A percentile compares a stretch with the other conserved stretches of the same genome.
Conservation (phyloP, 2,888 invertebrate genomes). For the Macrophya alboannulata region DNA sequence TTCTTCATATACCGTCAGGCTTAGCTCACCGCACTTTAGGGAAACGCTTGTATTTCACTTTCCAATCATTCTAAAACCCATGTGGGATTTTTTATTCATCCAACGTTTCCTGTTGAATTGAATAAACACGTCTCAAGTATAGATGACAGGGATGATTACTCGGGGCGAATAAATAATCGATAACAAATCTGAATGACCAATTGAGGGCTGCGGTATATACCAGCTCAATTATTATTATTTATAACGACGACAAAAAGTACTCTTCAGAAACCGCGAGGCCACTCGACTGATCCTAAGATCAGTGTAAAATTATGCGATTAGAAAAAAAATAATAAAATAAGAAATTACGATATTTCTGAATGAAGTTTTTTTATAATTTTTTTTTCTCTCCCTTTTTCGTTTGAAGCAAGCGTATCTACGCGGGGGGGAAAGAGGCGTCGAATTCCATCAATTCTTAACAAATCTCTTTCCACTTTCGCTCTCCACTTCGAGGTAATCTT, state of each 20-base stretch:
- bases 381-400: no score
- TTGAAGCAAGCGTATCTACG: neutral
- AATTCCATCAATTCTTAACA: conserved; percentile 25
- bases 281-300: neutral
- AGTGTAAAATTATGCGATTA: neutral
- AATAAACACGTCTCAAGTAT: neutral
- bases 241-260: neutral
- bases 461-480: conserved; percentile 15
- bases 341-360: neutral
- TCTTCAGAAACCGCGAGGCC: neutral
- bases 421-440: neutral
- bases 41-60: conserved; percentile 34
- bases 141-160: neutral
- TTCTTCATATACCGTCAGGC: neutral
- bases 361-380: neutral
- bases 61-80: conserved; percentile 25
- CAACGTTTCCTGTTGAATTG: neutral
- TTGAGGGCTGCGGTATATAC: neutral
- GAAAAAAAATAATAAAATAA: neutral
- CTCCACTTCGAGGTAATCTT: conserved; percentile 13
- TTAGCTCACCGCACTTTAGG: neutral
- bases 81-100: neutral
- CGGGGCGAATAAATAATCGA: neutral
- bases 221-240: neutral
- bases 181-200: neutral